Conservation (phyloP, 2,797 vertebrate genomes). For the Luscinia megarhynchos region DNA sequence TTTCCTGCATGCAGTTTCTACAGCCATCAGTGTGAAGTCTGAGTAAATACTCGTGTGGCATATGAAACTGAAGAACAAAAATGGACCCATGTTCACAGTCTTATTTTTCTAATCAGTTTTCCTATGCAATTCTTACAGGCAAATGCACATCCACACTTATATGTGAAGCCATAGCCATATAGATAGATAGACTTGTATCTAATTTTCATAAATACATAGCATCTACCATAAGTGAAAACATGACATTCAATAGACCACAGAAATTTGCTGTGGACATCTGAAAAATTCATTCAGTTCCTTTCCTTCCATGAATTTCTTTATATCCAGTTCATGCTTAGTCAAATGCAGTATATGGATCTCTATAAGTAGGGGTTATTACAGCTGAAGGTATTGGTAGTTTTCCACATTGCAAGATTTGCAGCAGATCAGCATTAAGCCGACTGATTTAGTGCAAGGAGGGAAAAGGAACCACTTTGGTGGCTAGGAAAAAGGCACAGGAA, state of each 20-base stretch:
- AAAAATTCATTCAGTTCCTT: background rate
- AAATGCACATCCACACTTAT: background rate
- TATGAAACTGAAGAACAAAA: conserved; percentile 29
- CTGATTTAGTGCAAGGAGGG: background rate
- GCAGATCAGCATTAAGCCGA: background rate
- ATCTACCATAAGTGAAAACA: background rate
- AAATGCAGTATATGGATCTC: background rate
- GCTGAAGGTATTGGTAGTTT: background rate
- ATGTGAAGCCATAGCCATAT: background rate
- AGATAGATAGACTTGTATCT: background rate
- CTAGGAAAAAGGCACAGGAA: background rate
- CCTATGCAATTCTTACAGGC: background rate
- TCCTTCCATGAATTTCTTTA: background rate
- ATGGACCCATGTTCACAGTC: background rate
- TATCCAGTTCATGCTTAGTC: background rate
- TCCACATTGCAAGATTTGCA: background rate
- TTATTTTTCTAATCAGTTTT: conserved; percentile 49
- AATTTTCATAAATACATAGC: background rate
- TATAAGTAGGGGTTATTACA: background rate
- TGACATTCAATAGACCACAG: background rate
- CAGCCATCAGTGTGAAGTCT: background rate
- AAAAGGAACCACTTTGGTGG: background rate
- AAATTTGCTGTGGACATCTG: background rate
- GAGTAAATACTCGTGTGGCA: background rate
- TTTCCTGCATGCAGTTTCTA: conserved; percentile 6